Base-by-base conservation (phyloP, 2,888 invertebrate species). In the Trissolcus brochymenae region DNA sequence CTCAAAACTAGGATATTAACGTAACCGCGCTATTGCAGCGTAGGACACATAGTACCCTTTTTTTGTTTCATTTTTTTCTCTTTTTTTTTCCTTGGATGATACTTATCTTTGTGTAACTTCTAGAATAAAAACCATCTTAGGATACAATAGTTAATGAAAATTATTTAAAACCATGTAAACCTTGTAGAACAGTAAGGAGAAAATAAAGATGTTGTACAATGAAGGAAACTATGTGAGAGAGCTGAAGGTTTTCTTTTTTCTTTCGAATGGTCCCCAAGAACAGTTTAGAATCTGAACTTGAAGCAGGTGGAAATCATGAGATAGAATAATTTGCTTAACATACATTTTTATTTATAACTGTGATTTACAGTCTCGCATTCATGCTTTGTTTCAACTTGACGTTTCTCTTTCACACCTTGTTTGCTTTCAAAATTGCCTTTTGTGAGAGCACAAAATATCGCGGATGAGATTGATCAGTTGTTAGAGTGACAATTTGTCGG, bases 271-370 rank as follows among this genome's bases (percentile, higher is more conserved):
- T 25, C 7, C 35, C 35, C 35, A 35, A 35, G 1, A 7, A 11
- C 6, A 35, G 11, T 35, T 35, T 1, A 11, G 9, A 35, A 35
- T 7, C 11, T 35, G 35, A 11, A 35, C 35, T 35, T 35, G 9
- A 11, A 9, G 9, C 7, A 35, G 35, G 11, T 35, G 35, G 35
- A 46, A 46, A 46, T 16, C 14, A 46, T n/a, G 16, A 46, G 46
- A 46, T n/a, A 43, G 49, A 51, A 19, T 67, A 43, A 72, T 76
- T 77, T 82, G 82, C 86, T 87, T 87, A 87, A 84, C 82, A 82
- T 86, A 87, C 84, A 86, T 16, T 16, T 87, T 87, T 87, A 87
- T 87, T 87, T 86, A 84, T 87, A 87, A 85, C 82, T 87, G 86
- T 85, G 81, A 84, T 87, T 11, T 35, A 87, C 87, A 87, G 83